Evolutionary conservation across 2,113 vertebrate genomes (phyloP).

Genomic region (Pandion haliaetus): DNA sequence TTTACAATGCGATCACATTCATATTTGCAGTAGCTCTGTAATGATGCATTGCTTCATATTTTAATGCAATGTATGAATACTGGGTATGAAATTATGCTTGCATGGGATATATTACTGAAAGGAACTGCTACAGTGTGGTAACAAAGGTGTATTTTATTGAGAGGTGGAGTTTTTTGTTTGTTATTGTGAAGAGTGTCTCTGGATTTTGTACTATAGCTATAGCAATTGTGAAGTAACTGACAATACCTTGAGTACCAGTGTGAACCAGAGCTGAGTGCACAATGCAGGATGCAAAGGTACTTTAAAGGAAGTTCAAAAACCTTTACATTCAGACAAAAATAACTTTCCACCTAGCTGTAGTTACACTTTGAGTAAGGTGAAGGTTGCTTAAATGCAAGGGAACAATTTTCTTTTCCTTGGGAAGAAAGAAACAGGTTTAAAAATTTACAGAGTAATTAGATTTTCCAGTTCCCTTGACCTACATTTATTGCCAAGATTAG

Average conservation of each 20-base stretch:
- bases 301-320: background rate
- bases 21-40: background rate
- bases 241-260: background rate
- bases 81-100: background rate
- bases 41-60: background rate
- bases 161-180: background rate
- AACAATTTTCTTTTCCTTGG: conserved; percentile 5
- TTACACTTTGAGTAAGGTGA: background rate
- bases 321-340: background rate
- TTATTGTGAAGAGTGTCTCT: background rate
- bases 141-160: background rate
- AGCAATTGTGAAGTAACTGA: background rate
- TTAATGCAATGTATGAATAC: background rate
- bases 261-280: background rate
- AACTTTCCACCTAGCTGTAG: background rate
- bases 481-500: conserved; percentile 40
- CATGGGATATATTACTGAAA: background rate
- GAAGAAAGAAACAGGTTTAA: conserved; percentile 55
- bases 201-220: background rate
- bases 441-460: conserved; percentile 42
- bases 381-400: background rate
- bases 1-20: background rate
- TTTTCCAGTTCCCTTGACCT: conserved; percentile 52
- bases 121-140: background rate
- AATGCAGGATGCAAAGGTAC: background rate